A percentile compares a stretch with the other conserved stretches of the same genome.
Conservation (phyloP, 2,113 vertebrate species). For the Hyaena hyaena region DNA sequence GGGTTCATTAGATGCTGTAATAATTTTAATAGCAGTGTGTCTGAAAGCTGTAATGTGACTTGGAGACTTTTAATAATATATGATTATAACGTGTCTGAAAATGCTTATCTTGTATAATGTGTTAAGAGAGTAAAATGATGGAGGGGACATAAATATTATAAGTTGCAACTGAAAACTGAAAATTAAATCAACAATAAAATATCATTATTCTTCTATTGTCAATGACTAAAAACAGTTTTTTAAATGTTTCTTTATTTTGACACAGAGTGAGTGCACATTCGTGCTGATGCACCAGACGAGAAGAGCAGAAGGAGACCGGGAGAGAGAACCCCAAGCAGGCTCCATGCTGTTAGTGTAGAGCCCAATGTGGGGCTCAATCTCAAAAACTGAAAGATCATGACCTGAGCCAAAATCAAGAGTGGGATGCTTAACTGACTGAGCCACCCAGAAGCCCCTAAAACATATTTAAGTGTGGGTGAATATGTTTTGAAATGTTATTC, state of each 20-base stretch:
- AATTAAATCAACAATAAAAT: slow-evolving; percentile 35
- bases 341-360: no score
- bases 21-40: slow-evolving; percentile 6
- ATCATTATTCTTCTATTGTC: not conserved
- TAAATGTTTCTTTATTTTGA: no score
- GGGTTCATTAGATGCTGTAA: not conserved
- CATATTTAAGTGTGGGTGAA: not conserved
- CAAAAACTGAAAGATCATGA: no score
- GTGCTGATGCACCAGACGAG: no score
- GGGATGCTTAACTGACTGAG: no score
- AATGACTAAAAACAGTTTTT: not conserved
- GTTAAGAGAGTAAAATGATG: not conserved
- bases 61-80: not conserved
- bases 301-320: no score
- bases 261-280: no score
- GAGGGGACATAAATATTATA: not conserved
- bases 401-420: no score
- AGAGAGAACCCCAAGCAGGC: no score
- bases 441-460: no score
- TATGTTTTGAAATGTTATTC: slow-evolving; percentile 23
- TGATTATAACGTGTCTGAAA: not conserved
- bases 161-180: not conserved
- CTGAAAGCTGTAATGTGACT: not conserved
- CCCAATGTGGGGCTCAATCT: no score
- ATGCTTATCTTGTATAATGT: not conserved